Conservation (phyloP, 1,140 invertebrate species). For the Leptinotarsa undecemlineata region DNA sequence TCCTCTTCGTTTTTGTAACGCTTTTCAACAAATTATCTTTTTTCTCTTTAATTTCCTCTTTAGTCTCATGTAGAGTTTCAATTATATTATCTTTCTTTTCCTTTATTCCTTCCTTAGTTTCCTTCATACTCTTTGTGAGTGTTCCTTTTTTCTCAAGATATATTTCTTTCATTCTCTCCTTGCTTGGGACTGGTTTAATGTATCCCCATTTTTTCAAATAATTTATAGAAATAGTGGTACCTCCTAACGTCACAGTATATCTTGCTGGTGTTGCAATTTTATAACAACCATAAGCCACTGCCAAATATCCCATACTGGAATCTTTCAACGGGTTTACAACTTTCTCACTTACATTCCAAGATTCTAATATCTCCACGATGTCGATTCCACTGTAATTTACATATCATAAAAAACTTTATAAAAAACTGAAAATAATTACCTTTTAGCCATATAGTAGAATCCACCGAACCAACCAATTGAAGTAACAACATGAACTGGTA, state of each 20-base stretch:
- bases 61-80: slow-evolving; percentile 41
- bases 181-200: slow-evolving; percentile 69
- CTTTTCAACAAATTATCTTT: slow-evolving; percentile 39
- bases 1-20: slow-evolving; percentile 31
- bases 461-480: slow-evolving; percentile 82
- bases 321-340: slow-evolving; percentile 74
- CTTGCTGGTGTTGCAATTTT: slow-evolving; percentile 88
- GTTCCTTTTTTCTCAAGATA: slow-evolving; percentile 59
- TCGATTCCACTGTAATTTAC: slow-evolving; percentile 78
- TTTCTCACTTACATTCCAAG: slow-evolving; percentile 73
- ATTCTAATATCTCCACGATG: slow-evolving; percentile 76
- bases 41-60: slow-evolving; percentile 39
- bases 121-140: slow-evolving; percentile 52
- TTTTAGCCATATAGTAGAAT: slow-evolving; percentile 86
- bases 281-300: slow-evolving; percentile 86
- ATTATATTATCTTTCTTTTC: slow-evolving; percentile 48
- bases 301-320: slow-evolving; percentile 83
- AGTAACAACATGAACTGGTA: slow-evolving; percentile 87
- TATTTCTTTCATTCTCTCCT: slow-evolving; percentile 65
- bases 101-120: slow-evolving; percentile 41
- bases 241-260: slow-evolving; percentile 86
- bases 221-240: slow-evolving; percentile 72
- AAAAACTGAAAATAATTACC: slow-evolving; percentile 60
- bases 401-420: not conserved
- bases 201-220: slow-evolving; percentile 68